These are phyloP conservation scores for Microchirus variegatus DNA, from an alignment of 2,797 vertebrate genomes.

Conservation along the genomic window DNA sequence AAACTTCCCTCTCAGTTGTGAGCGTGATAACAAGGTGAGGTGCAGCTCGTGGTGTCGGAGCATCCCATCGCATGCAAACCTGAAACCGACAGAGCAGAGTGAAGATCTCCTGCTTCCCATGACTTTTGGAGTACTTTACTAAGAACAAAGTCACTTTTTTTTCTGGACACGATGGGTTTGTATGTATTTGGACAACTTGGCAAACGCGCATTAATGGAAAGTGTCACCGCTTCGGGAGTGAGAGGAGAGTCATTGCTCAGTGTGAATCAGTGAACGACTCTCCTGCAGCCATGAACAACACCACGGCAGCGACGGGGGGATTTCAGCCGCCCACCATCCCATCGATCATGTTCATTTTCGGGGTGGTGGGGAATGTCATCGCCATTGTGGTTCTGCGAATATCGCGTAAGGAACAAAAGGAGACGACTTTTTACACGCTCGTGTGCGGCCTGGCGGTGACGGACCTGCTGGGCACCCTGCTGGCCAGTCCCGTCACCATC, in stretches of 20 bases:
- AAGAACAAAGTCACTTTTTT: background rate
- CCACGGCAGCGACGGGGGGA: accelerated
- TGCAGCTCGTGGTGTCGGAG: slow-evolving; percentile 2
- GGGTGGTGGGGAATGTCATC: slow-evolving; percentile 94
- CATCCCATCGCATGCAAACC: slow-evolving; percentile 17
- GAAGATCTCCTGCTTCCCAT: background rate
- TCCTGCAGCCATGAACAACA: slow-evolving; percentile 49
- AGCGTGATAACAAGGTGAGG: slow-evolving; percentile 36
- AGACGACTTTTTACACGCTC: slow-evolving; percentile 96
- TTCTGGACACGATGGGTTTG: slow-evolving; percentile 44
- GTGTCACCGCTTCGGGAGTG: slow-evolving; percentile 18
- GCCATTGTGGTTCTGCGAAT: slow-evolving; percentile 95
- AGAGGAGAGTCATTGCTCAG: slow-evolving; percentile 1
- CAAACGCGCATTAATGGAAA: slow-evolving; percentile 23
- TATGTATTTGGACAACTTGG: slow-evolving; percentile 10
- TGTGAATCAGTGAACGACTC: slow-evolving; percentile 21
- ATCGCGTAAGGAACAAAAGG: slow-evolving; percentile 93
- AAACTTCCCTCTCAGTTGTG: slow-evolving; percentile 50
- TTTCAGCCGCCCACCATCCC: slow-evolving; percentile 85
- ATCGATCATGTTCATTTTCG: slow-evolving; percentile 94
- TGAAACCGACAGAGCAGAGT: background rate
- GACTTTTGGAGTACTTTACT: background rate
- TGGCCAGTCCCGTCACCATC: slow-evolving; percentile 94
- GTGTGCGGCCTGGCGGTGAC: slow-evolving; percentile 94
- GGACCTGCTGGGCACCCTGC: slow-evolving; percentile 92